Conservation (phyloP, 1,140 invertebrate genomes). For the Eupristina koningsbergeri region DNA sequence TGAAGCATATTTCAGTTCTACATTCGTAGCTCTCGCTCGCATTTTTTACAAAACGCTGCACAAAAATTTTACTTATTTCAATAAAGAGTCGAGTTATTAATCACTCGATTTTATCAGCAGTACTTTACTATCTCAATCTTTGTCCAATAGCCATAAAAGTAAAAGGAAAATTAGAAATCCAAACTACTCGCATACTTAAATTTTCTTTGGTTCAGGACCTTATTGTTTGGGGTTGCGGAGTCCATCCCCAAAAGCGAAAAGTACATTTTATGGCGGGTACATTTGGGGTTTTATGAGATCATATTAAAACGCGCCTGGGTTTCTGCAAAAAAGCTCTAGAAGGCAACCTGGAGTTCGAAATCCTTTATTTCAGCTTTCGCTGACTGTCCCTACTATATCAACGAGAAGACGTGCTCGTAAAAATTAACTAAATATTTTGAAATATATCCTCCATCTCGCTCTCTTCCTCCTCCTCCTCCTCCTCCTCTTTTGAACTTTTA, state of each 20-base stretch:
- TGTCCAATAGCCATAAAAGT: neutral
- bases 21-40: no score
- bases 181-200: slow-evolving; percentile 5
- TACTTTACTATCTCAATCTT: neutral
- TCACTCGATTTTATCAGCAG: neutral
- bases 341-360: neutral
- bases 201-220: neutral
- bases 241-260: neutral
- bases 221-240: neutral
- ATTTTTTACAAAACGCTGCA: no score
- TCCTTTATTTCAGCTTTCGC: slow-evolving; percentile 33
- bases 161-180: neutral
- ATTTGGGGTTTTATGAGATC: slow-evolving; percentile 25
- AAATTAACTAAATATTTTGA: slow-evolving; percentile 45
- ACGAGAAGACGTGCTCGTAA: slow-evolving; percentile 37
- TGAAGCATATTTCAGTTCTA: no score
- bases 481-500: no score
- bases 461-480: neutral
- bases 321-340: slow-evolving; percentile 30
- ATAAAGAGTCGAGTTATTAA: neutral
- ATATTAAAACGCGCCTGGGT: neutral
- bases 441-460: neutral
- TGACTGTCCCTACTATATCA: slow-evolving; percentile 10
- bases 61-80: no score
- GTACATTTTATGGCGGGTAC: neutral